Evolutionary conservation across 2,797 vertebrate species (phyloP), one percentile per base, ranked within the genome.

Genomic region (Rhadinocentrus ornatus): DNA sequence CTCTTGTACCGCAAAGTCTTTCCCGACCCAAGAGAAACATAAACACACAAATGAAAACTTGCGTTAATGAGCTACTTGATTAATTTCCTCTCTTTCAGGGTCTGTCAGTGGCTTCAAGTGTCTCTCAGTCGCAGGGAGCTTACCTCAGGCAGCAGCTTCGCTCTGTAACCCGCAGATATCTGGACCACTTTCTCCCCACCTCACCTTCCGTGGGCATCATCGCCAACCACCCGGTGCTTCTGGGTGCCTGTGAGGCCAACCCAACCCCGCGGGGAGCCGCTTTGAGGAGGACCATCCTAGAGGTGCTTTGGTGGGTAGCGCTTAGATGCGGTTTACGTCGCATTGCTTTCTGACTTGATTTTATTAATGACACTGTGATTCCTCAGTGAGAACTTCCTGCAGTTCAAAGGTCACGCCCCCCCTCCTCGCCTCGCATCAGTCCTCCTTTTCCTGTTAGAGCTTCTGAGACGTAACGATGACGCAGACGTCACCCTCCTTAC

Each of bases 141-240:
- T 95, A 96, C 91, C 89, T 98, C 84, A 97, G 95, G 85, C 95
- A 98, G 57, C 95, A 97, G 83, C 95, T 99, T 7, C 93, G 93
- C 69, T 95, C 86, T 48, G 93, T 98, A 35, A 91, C 94, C 81
- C 91, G 84, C 20, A 95, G 97, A 37, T 98, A 98, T 80, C 94
- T 99, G 78, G 95, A 96, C 26, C 94, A 97, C 18, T 99, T 99
- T 85, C 96, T 99, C 32, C 95, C 96, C 5, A 73, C 94, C 15
- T 92, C 95, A 0, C 94, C 95, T 0, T 89, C 90, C 1, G 11
- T 27, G 0, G 88, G 86, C 10, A 55, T 78, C 60, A 73, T 94
- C 0, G 88, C 93, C 56, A 96, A 95, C 78, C 97, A 99, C 86
- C 97, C 98, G 0, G 83, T 99, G 87, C 91, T 98, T 66, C 82